Evolutionary conservation across 2,797 vertebrate species (phyloP), one percentile per base, ranked within the genome.

Genomic region (Hoplostethus atlanticus): DNA sequence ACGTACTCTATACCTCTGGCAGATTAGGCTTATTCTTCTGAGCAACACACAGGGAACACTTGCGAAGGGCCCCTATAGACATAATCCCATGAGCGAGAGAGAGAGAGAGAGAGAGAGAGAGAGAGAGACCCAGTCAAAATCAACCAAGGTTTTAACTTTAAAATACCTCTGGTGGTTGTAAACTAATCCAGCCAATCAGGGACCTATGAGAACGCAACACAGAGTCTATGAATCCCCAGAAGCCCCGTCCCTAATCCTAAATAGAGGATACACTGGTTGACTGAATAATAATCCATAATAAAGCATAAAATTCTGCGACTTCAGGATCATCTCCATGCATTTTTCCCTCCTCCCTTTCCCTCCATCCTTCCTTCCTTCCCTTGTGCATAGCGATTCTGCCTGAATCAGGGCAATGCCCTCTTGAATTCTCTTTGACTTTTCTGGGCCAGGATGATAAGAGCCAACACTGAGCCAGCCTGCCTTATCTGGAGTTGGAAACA

Each of bases 391-490:
- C 55, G 44, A 79, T 80, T 58, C 61, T 9, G 50, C 11, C 21
- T 68, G 72, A 87, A 88, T 81, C 68, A 70, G 73, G 55, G 69
- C 78, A 80, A 70, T 64, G 42, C 50, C 80, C 82, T 83, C 75
- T 64, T 71, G 84, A 86, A 76, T 68, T 81, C 55, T 85, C 62
- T 56, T 47, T 69, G 81, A 85, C 84, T 87, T 91, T 88, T 91
- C 85, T 91, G 71, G 89, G 80, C 89, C 83, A 87, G 47, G 54
- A 68, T 79, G 84, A 88, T 83, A 88, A 86, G 81, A 80, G 70
- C 66, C 52, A 68, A 67, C 56, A 64, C 71, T 56, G 50, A 76
- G 68, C 40, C 50, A 9, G 57, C 57, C 48, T 71, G 52, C 72
- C 81, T 85, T 89, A 88, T 89, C 78, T 71, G 8, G 17, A 56